These are phyloP conservation scores for Lydus trimaculatus DNA, from an alignment of 2,888 invertebrate species.

Conservation along the genomic window DNA sequence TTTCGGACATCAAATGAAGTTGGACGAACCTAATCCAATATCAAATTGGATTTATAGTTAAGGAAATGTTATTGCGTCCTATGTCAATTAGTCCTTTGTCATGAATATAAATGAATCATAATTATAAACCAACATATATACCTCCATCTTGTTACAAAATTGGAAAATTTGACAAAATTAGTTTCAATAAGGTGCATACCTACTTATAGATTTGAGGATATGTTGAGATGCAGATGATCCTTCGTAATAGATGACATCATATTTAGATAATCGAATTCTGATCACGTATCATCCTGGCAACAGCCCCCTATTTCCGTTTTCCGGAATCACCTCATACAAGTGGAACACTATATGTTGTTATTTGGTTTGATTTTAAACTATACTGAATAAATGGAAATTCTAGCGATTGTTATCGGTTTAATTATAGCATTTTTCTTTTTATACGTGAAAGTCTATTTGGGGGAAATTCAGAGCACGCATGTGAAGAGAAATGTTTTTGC, in stretches of 20 bases:
- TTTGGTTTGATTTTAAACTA: background rate
- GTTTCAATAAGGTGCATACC: background rate
- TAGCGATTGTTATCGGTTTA: background rate
- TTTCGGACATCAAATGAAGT: background rate
- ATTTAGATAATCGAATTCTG: background rate
- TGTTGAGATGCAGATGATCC: background rate
- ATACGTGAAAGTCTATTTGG: background rate
- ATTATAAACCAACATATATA: background rate
- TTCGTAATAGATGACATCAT: background rate
- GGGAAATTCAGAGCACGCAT: background rate
- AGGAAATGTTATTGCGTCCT: background rate
- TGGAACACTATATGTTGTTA: background rate
- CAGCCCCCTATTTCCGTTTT: background rate
- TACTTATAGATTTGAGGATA: background rate
- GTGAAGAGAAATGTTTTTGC: background rate
- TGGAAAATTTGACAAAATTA: background rate
- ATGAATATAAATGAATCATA: background rate
- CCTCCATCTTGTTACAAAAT: background rate
- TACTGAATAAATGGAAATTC: background rate
- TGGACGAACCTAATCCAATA: background rate
- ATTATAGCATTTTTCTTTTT: background rate
- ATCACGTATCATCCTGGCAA: background rate
- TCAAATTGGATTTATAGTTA: background rate
- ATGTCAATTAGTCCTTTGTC: background rate
- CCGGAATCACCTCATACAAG: background rate